These are phyloP conservation scores for Hypselothyrea guttata DNA, from an alignment of 2,888 invertebrate genomes.

Conservation along the genomic window DNA sequence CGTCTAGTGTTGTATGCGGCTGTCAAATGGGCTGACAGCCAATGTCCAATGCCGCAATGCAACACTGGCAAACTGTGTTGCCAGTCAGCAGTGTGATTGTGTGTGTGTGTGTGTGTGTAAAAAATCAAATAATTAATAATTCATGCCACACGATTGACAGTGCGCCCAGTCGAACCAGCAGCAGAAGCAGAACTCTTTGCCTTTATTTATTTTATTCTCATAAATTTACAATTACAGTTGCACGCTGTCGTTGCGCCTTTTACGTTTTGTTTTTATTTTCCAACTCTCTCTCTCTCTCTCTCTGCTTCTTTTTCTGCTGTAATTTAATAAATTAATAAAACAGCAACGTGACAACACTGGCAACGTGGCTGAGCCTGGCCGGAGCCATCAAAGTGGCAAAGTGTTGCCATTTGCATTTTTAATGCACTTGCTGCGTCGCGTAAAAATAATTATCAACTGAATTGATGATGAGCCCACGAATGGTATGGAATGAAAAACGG, in stretches of 20 bases:
- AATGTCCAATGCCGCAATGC: conserved; percentile 66
- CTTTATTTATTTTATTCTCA: conserved; percentile 49
- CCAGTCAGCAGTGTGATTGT: not conserved
- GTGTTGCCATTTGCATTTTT: conserved; percentile 80
- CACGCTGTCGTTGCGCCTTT: conserved; percentile 31
- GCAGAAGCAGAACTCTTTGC: conserved; percentile 47
- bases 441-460: conserved; percentile 80
- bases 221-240: conserved; percentile 76
- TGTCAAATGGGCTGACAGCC: conserved; percentile 54
- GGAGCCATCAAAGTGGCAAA: conserved; percentile 78
- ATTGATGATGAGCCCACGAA: conserved; percentile 65
- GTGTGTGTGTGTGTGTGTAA: conserved; percentile 42
- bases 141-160: conserved; percentile 76
- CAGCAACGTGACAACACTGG: conserved; percentile 76
- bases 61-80: conserved; percentile 52
- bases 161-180: conserved; percentile 41
- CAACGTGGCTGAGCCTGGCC: conserved; percentile 28
- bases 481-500: conserved; percentile 17
- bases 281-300: conserved; percentile 24
- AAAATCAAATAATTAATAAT: conserved; percentile 78
- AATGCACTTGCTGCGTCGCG: conserved; percentile 74
- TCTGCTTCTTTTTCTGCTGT: conserved; percentile 31
- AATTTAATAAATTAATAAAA: conserved; percentile 79
- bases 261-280: conserved; percentile 36
- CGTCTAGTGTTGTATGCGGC: conserved; percentile 39